Evolutionary conservation across 2,888 invertebrate species (phyloP), one percentile per base, ranked within the genome.

Genomic region (Melanostoma mellinum): DNA sequence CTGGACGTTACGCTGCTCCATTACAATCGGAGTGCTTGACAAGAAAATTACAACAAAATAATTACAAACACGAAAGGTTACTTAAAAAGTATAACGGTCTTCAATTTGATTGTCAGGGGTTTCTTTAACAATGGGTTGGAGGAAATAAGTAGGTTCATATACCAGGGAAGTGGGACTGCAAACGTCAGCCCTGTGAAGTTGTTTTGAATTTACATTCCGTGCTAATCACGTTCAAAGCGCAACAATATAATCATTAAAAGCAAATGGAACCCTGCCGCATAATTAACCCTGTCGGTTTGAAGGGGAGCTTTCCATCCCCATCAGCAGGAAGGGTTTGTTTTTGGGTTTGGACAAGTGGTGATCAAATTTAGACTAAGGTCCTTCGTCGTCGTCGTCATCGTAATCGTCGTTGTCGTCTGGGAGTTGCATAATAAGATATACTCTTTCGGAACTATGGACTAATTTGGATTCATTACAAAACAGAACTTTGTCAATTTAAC

Each of bases 41-140:
- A 69, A 55, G 55, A 55, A 75, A 84, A 79, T 84, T 84, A 84
- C 79, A 84, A 79, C 84, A 67, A 84, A 84, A 79, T 84, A 84
- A 84, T 84, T 84, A 79, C 79, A 71, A 84, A 84, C 79, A 84
- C 84, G 84, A 79, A 84, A 84, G 74, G 79, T 84, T 79, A 75
- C 79, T 84, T 79, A 67, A 56, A 74, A 63, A 42, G 69, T 69
- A 69, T 63, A 79, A 67, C 65, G 71, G 82, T 74, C 68, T 74
- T 78, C 78, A 78, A 65, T 78, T 84, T 78, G 78, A 84, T 84
- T 84, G 69, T 38, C 42, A 35, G 42, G 9, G 32, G 67, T n/a
- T 0, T 30, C 38, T 0, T 32, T 38, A 40, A 63, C 63, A 63
- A 50, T 38, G 42, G 32, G 6, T 36, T 10, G 30, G 46, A 42